Percentiles rank a stretch among this genome's conserved stretches.
Evolutionary conservation across 2,113 vertebrate species (phyloP).

Genomic region (Canis aureus): DNA sequence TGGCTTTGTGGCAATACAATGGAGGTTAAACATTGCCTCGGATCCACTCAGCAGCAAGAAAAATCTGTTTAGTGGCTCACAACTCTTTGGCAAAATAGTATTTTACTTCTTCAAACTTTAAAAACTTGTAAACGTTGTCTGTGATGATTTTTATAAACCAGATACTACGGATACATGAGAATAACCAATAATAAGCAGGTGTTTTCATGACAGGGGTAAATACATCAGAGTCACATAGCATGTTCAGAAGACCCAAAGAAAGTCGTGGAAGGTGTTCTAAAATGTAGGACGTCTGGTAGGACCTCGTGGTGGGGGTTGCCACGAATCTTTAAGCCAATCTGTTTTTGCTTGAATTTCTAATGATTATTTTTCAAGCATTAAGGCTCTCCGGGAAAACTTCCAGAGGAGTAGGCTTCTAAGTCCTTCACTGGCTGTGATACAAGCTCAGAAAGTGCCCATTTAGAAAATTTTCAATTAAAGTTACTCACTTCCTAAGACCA

Average conservation of each 20-base stretch:
- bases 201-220: not conserved
- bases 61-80: conserved; percentile 83
- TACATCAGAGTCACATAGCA: not conserved
- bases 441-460: not conserved
- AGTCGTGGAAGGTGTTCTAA: not conserved
- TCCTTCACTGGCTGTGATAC: conserved; percentile 39
- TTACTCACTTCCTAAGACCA: conserved; percentile 81
- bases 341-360: conserved; percentile 63
- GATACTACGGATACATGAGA: conserved; percentile 32
- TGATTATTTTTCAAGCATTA: conserved; percentile 54
- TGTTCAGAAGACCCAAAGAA: not conserved
- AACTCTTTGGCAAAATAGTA: conserved; percentile 80
- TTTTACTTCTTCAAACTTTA: not conserved
- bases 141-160: not conserved
- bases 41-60: conserved; percentile 88
- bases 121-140: not conserved
- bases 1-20: conserved; percentile 94
- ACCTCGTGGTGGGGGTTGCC: not conserved
- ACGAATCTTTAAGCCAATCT: not conserved
- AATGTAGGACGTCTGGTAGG: not conserved
- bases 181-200: not conserved
- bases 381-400: conserved; percentile 60
- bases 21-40: conserved; percentile 93
- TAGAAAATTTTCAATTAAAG: conserved; percentile 45
- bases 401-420: not conserved